Base-by-base conservation (phyloP, 2,113 vertebrate genomes). In the Rutilus rutilus region DNA sequence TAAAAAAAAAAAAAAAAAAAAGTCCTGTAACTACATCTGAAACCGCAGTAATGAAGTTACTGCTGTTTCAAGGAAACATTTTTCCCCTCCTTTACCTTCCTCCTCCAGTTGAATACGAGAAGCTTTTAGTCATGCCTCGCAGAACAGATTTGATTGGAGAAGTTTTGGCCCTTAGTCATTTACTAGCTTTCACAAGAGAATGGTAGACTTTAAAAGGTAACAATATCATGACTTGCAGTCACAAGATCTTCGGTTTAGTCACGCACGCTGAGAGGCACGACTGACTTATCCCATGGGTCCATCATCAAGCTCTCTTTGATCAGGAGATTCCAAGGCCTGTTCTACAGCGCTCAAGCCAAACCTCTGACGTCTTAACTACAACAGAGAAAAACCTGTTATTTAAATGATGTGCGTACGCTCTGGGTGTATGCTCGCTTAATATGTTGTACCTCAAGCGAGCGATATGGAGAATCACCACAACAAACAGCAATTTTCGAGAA, bases 61-160 rank as follows among this genome's bases (percentile, higher is more conserved):
- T 33, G 33, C 33, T 33, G 33, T 33, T 33, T 47, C 36, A 81
- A 6, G 12, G 14, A 64, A 81, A 47, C 3, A 3, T 36, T 81
- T 69, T 78, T 33, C 39, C 23, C 12, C 5, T 33, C 30, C 27
- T 59, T 79, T 47, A 73, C 23, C 83, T 62, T 57, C 11, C 36
- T 30, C 33, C 19, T 15, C 78, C 30, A 54, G 74, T 57, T 50
- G 30, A 67, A 85, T 78, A 75, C 50, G 33, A 45, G 78, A 74
- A 81, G 73, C 78, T 76, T 87, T 89, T 89, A 87, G 88, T 85
- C 86, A 89, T 74, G 83, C 85, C 86, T 73, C 86, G 71, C 82
- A 78, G 78, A 89, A 80, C 86, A 89, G 83, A 89, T 87, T 87
- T 89, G 88, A 89, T 89, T 89, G 82, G 85, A 85, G 82, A 89